Percentiles rank a stretch among this genome's conserved stretches.
Evolutionary conservation across 2,888 invertebrate genomes (phyloP).

Genomic region (Leucoma salicis): DNA sequence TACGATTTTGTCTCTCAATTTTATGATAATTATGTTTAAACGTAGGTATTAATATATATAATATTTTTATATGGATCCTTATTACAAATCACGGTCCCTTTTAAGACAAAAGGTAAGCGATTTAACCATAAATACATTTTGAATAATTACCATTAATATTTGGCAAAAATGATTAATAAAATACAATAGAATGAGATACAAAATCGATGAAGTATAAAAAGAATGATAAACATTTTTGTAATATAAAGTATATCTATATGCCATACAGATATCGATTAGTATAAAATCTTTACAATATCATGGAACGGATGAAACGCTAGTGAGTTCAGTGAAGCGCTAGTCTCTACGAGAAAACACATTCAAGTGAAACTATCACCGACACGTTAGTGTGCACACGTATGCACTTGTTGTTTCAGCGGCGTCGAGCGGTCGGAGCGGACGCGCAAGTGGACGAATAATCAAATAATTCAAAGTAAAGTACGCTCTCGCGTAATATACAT

Average conservation of each 20-base stretch:
- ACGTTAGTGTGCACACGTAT: conserved; percentile 1
- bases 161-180: conserved; percentile 33
- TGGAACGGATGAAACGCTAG: conserved; percentile 71
- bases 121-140: conserved; percentile 15
- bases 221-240: conserved; percentile 44
- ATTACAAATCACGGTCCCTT: conserved; percentile 28
- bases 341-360: conserved; percentile 46
- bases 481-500: conserved; percentile 35
- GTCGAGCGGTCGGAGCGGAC: conserved; percentile 45
- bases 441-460: conserved; percentile 57
- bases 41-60: not conserved
- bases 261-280: conserved; percentile 58
- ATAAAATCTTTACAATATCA: conserved; percentile 57
- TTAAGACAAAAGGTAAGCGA: conserved; percentile 28
- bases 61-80: not conserved
- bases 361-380: conserved; percentile 26
- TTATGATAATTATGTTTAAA: not conserved
- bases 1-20: conserved; percentile 13
- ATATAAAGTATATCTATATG: conserved; percentile 45
- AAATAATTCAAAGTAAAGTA: conserved; percentile 35
- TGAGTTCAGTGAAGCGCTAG: conserved; percentile 53
- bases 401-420: not conserved
- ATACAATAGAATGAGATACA: conserved; percentile 39
- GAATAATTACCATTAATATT: conserved; percentile 20
- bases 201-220: conserved; percentile 31